A percentile compares a stretch with the other conserved stretches of the same genome.
Conservation (phyloP, 2,888 invertebrate species). For the Epiperipatus broadwayi region DNA sequence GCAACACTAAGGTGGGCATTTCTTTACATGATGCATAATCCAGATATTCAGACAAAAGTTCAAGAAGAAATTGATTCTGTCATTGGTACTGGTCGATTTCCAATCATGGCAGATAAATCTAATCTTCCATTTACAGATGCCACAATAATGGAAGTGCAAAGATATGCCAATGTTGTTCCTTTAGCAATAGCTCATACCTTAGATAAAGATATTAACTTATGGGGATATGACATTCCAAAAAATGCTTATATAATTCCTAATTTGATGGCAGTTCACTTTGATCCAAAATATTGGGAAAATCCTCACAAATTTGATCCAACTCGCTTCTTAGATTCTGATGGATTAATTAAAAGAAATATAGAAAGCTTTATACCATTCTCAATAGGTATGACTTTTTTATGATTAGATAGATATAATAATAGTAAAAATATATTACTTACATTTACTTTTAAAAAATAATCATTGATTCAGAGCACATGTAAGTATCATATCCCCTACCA, state of each 20-base stretch:
- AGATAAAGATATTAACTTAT: conserved; percentile 53
- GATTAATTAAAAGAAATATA: conserved; percentile 60
- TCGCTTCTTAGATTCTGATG: conserved; percentile 54
- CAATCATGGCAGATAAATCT: conserved; percentile 56
- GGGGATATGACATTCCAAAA: conserved; percentile 65
- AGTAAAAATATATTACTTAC: no score
- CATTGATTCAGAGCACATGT: no score
- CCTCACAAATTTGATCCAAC: conserved; percentile 64
- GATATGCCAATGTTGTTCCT: conserved; percentile 69
- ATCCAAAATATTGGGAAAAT: conserved; percentile 64
- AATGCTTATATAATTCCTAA: conserved; percentile 67
- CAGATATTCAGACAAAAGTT: conserved; percentile 54
- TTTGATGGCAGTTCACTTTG: conserved; percentile 75
- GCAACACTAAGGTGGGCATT: conserved; percentile 71
- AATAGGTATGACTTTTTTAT: conserved; percentile 58
- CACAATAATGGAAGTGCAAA: conserved; percentile 62
- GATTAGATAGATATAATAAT: no score
- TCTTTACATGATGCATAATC: conserved; percentile 66
- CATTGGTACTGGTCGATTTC: conserved; percentile 44
- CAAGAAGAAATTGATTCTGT: conserved; percentile 69
- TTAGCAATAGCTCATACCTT: conserved; percentile 71
- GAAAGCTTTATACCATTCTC: conserved; percentile 81
- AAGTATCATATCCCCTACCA: no score
- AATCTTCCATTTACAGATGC: conserved; percentile 65
- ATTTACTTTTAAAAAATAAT: no score